Evolutionary conservation across 2,113 vertebrate species (phyloP).

Genomic region (Chaenogobius annularis): DNA sequence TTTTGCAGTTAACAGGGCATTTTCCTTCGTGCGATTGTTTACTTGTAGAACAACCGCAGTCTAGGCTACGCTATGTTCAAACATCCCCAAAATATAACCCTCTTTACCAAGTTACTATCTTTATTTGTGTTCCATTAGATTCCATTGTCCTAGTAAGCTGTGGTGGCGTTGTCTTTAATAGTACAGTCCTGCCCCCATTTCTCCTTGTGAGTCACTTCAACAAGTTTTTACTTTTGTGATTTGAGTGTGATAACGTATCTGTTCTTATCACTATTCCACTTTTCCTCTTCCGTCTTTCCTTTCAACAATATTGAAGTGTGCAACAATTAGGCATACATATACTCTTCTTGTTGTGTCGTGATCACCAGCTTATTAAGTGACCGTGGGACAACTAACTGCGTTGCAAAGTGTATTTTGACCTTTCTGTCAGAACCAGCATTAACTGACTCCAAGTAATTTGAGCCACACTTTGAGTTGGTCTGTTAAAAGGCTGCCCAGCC

Average conservation of each 20-base stretch:
- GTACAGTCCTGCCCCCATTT: constrained; percentile 38
- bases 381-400: not conserved
- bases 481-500: not conserved
- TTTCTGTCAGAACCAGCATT: not conserved
- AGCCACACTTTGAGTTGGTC: not conserved
- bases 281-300: constrained; percentile 3
- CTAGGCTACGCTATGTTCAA: not conserved
- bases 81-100: constrained; percentile 17
- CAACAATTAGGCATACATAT: not conserved
- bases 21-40: constrained; percentile 20
- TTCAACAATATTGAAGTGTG: not conserved
- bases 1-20: not conserved
- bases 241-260: constrained; percentile 33
- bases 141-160: not conserved
- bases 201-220: constrained; percentile 46
- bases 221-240: constrained; percentile 32
- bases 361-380: not conserved
- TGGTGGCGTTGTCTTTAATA: not conserved
- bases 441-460: not conserved
- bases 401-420: not conserved
- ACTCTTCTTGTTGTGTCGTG: not conserved
- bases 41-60: constrained; percentile 3
- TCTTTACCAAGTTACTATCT: constrained; percentile 16
- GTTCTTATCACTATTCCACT: constrained; percentile 15
- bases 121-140: not conserved